Conservation (phyloP, 2,888 invertebrate genomes). For the Eremobia ochroleuca region DNA sequence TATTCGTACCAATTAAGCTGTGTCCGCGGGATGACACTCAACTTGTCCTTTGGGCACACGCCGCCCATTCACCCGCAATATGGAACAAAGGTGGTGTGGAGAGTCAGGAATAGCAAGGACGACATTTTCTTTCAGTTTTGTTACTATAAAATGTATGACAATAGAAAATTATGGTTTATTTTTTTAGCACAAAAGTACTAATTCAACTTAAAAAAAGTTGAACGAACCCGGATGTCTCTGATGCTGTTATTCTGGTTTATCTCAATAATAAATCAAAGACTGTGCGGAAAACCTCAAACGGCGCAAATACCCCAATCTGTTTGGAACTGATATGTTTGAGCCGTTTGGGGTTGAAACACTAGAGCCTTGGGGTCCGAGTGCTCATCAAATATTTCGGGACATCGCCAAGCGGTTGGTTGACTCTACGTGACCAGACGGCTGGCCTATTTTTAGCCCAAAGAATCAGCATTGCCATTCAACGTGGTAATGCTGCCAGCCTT, state of each 20-base stretch:
- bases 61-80: slow-evolving; percentile 71
- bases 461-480: too few relatives aligned
- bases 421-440: too few relatives aligned
- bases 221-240: background rate
- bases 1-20: slow-evolving; percentile 80
- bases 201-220: background rate
- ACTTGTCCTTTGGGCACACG: slow-evolving; percentile 81
- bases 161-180: background rate
- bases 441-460: too few relatives aligned
- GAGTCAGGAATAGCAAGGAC: slow-evolving; percentile 19
- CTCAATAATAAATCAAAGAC: slow-evolving; percentile 17
- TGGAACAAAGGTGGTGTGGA: slow-evolving; percentile 69
- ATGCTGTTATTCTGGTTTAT: slow-evolving; percentile 7
- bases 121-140: background rate
- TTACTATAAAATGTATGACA: background rate
- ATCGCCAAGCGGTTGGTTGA: too few relatives aligned
- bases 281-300: too few relatives aligned
- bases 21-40: slow-evolving; percentile 77
- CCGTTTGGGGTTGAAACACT: too few relatives aligned
- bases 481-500: too few relatives aligned
- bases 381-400: too few relatives aligned
- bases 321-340: too few relatives aligned
- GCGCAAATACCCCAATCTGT: too few relatives aligned
- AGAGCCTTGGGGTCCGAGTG: too few relatives aligned
- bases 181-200: background rate